Conservation (phyloP, 2,888 invertebrate species). For the Brassicogethes aeneus region DNA sequence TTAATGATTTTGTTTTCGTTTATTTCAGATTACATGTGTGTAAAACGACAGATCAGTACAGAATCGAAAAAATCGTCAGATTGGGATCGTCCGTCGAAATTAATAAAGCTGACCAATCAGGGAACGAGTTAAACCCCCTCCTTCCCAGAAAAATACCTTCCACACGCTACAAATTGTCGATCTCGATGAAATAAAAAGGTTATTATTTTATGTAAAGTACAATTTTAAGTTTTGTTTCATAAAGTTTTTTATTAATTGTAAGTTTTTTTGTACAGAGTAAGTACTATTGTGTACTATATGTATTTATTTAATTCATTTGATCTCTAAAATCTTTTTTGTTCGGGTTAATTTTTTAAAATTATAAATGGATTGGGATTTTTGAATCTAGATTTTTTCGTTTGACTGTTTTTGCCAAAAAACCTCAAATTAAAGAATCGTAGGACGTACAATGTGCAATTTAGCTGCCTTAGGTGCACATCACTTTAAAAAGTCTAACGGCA, state of each 20-base stretch:
- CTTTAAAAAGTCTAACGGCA: neutral
- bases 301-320: slow-evolving; percentile 30
- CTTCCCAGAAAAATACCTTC: slow-evolving; percentile 6
- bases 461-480: neutral
- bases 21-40: slow-evolving; percentile 59
- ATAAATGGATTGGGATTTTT: no score
- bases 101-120: slow-evolving; percentile 9
- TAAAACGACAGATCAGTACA: slow-evolving; percentile 48
- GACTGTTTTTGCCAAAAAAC: neutral
- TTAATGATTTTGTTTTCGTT: no score
- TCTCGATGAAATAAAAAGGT: slow-evolving; percentile 27
- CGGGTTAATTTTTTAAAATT: no score
- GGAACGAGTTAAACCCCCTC: neutral
- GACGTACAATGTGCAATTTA: neutral
- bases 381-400: neutral
- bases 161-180: slow-evolving; percentile 18
- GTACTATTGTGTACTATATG: slow-evolving; percentile 18
- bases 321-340: slow-evolving; percentile 24
- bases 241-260: slow-evolving; percentile 24
- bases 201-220: slow-evolving; percentile 27
- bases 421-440: no score
- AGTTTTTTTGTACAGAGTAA: slow-evolving; percentile 2
- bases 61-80: slow-evolving; percentile 8
- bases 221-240: slow-evolving; percentile 28
- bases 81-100: slow-evolving; percentile 12